Percentiles rank a stretch among this genome's conserved stretches.
Conservation (phyloP, 2,113 vertebrate genomes). For the Cavia porcellus region DNA sequence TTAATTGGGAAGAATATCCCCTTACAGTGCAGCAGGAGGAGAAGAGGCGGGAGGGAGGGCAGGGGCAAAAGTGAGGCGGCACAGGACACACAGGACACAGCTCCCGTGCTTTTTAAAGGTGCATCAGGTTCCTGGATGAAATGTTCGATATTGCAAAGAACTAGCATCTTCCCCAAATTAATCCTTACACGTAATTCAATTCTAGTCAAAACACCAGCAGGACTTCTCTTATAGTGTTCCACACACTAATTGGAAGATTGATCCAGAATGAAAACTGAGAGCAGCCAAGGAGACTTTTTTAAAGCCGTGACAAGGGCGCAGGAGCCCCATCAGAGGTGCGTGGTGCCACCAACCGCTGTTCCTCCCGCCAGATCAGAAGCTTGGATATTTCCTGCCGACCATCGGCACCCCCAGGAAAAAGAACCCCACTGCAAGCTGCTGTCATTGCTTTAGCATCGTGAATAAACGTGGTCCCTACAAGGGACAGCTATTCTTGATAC, state of each 20-base stretch:
- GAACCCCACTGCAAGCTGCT: background rate
- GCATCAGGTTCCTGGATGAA: conserved; percentile 46
- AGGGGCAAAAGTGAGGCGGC: too few species aligned
- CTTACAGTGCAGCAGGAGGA: background rate
- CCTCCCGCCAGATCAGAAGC: background rate
- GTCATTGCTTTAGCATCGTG: background rate
- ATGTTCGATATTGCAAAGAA: conserved; percentile 55
- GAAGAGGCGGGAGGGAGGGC: background rate
- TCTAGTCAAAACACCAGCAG: conserved; percentile 72
- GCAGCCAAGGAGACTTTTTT: conserved; percentile 52
- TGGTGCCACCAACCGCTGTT: background rate
- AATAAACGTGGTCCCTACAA: background rate
- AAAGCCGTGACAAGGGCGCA: conserved; percentile 42
- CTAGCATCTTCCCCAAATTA: conserved; percentile 59
- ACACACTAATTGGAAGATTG: conserved; percentile 67
- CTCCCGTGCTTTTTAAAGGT: background rate
- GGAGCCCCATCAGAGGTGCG: background rate
- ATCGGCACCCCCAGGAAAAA: background rate
- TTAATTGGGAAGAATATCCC: background rate
- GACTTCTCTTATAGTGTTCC: conserved; percentile 62
- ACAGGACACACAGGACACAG: background rate
- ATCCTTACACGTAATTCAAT: conserved; percentile 59
- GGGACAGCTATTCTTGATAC: background rate
- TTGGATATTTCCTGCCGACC: background rate
- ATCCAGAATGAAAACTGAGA: conserved; percentile 51